These are phyloP conservation scores for Canis aureus DNA, from an alignment of 2,113 vertebrate genomes.

Conservation along the genomic window DNA sequence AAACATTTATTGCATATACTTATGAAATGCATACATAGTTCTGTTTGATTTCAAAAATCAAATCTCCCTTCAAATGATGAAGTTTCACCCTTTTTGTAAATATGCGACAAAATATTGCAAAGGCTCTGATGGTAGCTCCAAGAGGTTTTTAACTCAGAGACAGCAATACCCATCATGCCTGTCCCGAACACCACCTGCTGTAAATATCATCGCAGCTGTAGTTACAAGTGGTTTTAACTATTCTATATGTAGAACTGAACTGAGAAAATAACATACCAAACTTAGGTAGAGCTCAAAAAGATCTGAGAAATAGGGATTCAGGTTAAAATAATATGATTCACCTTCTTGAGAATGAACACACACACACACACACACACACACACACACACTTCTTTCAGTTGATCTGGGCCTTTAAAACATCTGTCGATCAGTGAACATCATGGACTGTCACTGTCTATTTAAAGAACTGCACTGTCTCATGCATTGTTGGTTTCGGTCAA, in stretches of 20 bases:
- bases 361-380: background rate
- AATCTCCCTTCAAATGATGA: background rate
- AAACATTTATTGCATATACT: background rate
- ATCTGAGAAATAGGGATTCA: background rate
- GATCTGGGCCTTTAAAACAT: background rate
- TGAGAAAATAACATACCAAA: background rate
- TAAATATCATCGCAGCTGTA: too few species aligned
- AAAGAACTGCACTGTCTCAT: background rate
- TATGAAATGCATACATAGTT: background rate
- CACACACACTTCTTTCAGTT: background rate
- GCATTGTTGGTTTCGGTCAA: background rate
- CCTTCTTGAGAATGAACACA: background rate
- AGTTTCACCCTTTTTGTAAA: background rate
- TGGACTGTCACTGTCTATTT: background rate
- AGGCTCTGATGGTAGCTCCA: background rate
- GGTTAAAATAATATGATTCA: background rate
- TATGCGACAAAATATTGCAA: background rate
- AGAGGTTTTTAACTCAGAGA: background rate
- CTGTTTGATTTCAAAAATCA: slow-evolving; percentile 26
- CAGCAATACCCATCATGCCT: background rate
- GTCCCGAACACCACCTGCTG: background rate
- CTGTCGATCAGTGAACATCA: background rate
- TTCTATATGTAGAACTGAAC: background rate
- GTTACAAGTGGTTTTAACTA: background rate
- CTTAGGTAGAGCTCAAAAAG: background rate